Conservation (phyloP, 2,113 vertebrate genomes). For the Reinhardtius hippoglossoides region DNA sequence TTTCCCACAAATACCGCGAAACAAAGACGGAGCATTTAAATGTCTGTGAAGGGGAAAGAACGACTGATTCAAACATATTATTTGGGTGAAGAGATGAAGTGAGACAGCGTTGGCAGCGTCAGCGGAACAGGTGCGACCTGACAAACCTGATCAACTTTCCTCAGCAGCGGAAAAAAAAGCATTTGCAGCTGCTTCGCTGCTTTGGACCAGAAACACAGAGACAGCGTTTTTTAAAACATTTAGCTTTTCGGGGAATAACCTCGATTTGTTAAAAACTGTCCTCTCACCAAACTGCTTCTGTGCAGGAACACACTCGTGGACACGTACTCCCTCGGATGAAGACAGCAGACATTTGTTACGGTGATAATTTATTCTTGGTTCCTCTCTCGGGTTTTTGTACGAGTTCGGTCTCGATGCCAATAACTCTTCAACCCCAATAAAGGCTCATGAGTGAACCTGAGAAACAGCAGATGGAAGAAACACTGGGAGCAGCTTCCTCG, state of each 20-base stretch:
- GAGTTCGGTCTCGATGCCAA: neutral
- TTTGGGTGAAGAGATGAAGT: conserved; percentile 22
- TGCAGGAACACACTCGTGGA: conserved; percentile 42
- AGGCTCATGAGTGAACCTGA: neutral
- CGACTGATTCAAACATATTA: conserved; percentile 1
- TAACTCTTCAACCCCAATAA: neutral
- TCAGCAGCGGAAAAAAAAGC: neutral
- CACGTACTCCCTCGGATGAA: conserved; percentile 59
- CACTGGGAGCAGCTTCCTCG: too few relatives aligned
- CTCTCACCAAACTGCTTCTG: conserved; percentile 53
- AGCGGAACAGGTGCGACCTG: conserved; percentile 39
- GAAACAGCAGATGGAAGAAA: neutral
- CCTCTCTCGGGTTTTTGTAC: conserved; percentile 10
- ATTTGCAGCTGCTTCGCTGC: conserved; percentile 17
- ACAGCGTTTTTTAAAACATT: neutral
- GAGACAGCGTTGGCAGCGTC: conserved; percentile 6
- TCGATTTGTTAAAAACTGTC: conserved; percentile 24
- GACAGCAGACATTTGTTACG: conserved; percentile 67
- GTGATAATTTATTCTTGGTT: conserved; percentile 72
- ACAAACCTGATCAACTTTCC: conserved; percentile 42
- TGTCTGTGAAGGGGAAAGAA: too few relatives aligned
- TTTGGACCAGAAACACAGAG: neutral
- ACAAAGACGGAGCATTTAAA: too few relatives aligned
- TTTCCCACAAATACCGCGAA: too few relatives aligned
- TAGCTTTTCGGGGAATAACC: neutral